Evolutionary conservation across 92 coral and sea anemone genomes (phyloP).

Genomic region (Zoanthus gigantus): DNA sequence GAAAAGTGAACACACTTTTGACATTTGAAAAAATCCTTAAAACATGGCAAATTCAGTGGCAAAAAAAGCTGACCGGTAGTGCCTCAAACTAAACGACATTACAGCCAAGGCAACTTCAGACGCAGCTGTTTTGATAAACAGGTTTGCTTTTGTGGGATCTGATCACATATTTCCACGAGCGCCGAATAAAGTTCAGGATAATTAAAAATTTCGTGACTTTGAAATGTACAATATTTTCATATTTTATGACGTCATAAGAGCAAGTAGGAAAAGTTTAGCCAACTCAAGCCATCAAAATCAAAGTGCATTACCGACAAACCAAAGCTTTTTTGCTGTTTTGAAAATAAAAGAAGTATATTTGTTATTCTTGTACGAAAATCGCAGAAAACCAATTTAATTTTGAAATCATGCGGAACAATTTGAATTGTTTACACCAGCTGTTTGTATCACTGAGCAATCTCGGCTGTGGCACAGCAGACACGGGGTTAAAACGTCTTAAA

Average conservation of each 20-base stretch:
- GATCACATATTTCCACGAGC: background rate
- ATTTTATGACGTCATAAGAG: background rate
- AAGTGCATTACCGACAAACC: background rate
- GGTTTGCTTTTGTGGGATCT: background rate
- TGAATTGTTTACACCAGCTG: background rate
- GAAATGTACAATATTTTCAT: background rate
- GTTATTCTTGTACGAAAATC: background rate
- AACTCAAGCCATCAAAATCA: background rate
- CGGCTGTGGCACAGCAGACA: background rate
- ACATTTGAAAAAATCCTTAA: conserved; percentile 8
- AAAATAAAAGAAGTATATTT: background rate
- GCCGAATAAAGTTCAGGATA: background rate
- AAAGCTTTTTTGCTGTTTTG: background rate
- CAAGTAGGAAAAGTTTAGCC: background rate
- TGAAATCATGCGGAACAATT: background rate
- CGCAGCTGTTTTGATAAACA: conserved; percentile 13
- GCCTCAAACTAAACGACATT: background rate
- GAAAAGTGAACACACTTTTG: background rate
- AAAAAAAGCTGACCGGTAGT: conserved; percentile 6
- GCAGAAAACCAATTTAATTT: background rate
- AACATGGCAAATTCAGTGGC: conserved; percentile 1
- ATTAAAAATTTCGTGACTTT: background rate
- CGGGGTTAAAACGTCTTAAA: background rate
- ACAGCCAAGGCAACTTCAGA: background rate
- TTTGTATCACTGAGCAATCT: background rate